A percentile compares a stretch with the other conserved stretches of the same genome.
phyloP scores from a whole-genome alignment of 2,797 vertebrate genomes.

The Molossus molossus region DNA sequence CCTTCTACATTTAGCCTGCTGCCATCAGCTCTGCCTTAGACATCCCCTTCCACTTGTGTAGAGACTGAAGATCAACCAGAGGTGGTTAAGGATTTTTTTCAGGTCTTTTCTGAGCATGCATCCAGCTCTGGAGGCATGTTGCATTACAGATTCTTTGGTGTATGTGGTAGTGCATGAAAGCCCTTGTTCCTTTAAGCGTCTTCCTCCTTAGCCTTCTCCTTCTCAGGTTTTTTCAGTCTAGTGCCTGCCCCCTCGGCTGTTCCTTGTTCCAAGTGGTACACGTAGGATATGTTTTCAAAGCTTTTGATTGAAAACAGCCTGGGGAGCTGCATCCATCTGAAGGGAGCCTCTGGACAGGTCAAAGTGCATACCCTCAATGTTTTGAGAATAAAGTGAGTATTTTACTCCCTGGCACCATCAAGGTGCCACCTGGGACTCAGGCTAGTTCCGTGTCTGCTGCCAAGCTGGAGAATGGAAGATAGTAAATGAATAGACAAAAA shows the following conservation, averaged over 20 bases:
- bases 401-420: not conserved
- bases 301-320: not conserved
- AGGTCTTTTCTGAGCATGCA: not conserved
- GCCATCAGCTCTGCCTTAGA: not conserved
- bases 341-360: not conserved
- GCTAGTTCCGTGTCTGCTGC: not conserved
- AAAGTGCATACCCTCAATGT: not conserved
- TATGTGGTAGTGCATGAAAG: not conserved
- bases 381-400: not conserved
- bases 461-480: not conserved
- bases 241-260: not conserved
- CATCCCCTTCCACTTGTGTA: not conserved
- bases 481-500: not conserved
- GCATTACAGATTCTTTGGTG: not conserved
- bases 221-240: not conserved
- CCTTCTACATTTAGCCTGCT: not conserved
- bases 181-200: not conserved
- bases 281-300: not conserved
- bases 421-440: not conserved
- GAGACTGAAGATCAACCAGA: not conserved
- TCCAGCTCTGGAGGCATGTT: not conserved
- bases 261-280: not conserved
- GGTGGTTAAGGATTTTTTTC: not conserved
- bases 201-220: not conserved
- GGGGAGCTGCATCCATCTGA: not conserved